Conservation (phyloP, 2,113 vertebrate genomes). For the Gambusia affinis region DNA sequence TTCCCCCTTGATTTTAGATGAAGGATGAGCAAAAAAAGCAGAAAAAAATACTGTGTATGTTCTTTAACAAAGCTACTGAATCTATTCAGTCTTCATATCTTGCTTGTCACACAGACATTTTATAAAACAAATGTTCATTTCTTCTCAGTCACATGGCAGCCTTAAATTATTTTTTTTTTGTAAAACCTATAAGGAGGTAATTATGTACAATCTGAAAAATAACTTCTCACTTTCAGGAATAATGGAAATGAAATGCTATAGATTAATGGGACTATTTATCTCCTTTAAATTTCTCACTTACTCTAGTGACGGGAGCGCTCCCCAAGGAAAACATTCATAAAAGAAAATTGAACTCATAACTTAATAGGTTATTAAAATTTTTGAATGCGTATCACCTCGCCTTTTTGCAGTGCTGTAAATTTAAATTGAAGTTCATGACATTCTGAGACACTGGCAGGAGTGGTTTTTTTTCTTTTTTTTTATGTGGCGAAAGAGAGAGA, state of each 20-base stretch:
- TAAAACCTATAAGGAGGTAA: constrained; percentile 97
- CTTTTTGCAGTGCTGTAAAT: constrained; percentile 98
- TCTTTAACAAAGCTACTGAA: not conserved
- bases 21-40: not conserved
- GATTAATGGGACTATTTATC: constrained; percentile 99
- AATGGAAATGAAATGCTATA: constrained; percentile 97
- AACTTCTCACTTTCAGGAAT: constrained; percentile 97
- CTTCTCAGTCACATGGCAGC: not conserved
- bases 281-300: constrained; percentile 91
- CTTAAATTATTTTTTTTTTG: constrained; percentile 17
- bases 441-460: constrained; percentile 93
- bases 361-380: constrained; percentile 98
- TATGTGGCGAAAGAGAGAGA: constrained; percentile 93
- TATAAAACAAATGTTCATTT: not conserved
- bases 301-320: constrained; percentile 88
- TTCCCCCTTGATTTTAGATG: not conserved
- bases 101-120: not conserved
- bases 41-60: not conserved
- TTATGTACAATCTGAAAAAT: constrained; percentile 94
- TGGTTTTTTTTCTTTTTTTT: constrained; percentile 63
- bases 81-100: not conserved
- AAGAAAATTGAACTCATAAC: constrained; percentile 98
- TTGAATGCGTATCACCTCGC: constrained; percentile 99
- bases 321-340: constrained; percentile 96
- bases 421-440: constrained; percentile 99